Percentiles rank a stretch among this genome's conserved stretches.
Conservation (phyloP, 2,888 invertebrate species). For the Aleiodes testaceus region DNA sequence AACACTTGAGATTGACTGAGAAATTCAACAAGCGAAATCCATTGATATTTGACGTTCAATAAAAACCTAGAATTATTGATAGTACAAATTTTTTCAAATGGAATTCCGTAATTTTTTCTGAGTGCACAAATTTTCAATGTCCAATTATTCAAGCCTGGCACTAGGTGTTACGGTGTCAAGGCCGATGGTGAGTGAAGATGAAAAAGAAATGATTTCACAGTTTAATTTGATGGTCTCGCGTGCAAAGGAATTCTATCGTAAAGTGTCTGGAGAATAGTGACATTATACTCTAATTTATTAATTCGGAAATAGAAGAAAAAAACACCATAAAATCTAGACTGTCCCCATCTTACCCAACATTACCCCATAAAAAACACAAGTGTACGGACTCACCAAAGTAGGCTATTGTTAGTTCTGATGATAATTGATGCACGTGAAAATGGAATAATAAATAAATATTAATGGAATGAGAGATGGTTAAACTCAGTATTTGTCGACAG, state of each 20-base stretch:
- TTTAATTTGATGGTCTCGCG: constrained; percentile 31
- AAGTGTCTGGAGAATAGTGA: constrained; percentile 31
- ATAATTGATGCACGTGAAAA: constrained; percentile 5
- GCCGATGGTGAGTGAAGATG: constrained; percentile 41
- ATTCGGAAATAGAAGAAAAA: neutral
- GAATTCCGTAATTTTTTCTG: neutral
- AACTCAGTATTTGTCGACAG: constrained; percentile 38
- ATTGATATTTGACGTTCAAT: no score
- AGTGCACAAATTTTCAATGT: constrained; percentile 36
- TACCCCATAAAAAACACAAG: no score
- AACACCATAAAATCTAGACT: no score
- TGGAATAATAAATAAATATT: neutral
- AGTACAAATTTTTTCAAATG: neutral
- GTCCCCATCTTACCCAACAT: no score
- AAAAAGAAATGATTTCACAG: constrained; percentile 14
- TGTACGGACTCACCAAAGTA: constrained; percentile 21
- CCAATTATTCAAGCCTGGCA: constrained; percentile 53
- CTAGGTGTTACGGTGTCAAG: constrained; percentile 54
- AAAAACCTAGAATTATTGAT: no score
- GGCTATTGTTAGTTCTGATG: neutral
- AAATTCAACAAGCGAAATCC: neutral
- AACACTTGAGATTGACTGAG: neutral
- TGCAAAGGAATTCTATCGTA: constrained; percentile 27
- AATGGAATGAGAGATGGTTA: constrained; percentile 7
- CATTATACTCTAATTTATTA: neutral